Percentiles rank a stretch among this genome's conserved stretches.
phyloP scores from a whole-genome alignment of 30 jellyfish, hydroid and myxozoan species.

The Aurelia aurita region DNA sequence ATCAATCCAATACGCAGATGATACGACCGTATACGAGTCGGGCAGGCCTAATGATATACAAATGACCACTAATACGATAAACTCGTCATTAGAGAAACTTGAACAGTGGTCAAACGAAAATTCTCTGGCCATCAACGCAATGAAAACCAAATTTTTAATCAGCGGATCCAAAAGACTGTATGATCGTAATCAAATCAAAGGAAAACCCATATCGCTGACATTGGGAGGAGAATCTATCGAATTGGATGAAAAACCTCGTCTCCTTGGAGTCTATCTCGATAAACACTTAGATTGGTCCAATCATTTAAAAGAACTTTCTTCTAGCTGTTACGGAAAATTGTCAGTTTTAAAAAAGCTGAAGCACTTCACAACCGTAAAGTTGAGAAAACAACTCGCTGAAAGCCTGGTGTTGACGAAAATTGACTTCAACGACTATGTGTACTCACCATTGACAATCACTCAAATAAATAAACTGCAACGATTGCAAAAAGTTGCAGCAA shows the following conservation, averaged over 20 bases:
- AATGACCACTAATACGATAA: no score
- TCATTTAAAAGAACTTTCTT: neutral
- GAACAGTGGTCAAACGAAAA: neutral
- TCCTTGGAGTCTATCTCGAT: neutral
- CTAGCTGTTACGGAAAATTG: neutral
- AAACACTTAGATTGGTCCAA: neutral
- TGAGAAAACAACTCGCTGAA: neutral
- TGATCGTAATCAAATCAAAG: neutral
- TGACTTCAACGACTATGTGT: no score
- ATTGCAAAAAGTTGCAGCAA: no score
- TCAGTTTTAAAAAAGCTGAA: no score
- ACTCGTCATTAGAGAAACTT: no score
- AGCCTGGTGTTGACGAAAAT: neutral
- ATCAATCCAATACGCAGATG: no score
- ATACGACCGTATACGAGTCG: no score
- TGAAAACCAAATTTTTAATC: neutral
- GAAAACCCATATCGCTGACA: neutral
- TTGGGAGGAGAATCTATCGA: neutral
- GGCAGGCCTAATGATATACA: no score
- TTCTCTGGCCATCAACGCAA: conserved; percentile 5
- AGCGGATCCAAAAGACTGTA: neutral
- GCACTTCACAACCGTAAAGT: neutral
- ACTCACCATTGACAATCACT: neutral
- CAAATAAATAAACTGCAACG: neutral
- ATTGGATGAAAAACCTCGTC: neutral